Percentiles rank a stretch among this genome's conserved stretches.
Conservation (phyloP, 2,113 vertebrate genomes). For the Monarcha castaneiventris region DNA sequence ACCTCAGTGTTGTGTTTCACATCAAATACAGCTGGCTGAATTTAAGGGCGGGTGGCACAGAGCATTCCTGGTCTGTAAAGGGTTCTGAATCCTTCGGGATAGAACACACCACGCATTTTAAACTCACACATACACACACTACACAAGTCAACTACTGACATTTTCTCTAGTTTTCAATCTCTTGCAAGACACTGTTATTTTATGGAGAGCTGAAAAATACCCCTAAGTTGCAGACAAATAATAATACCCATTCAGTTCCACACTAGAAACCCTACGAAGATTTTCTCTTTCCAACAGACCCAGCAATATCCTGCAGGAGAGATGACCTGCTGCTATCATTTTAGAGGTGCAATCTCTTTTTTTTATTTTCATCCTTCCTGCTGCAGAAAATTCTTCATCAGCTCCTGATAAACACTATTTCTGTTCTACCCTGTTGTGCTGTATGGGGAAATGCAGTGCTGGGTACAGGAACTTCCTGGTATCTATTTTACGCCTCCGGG, state of each 20-base stretch:
- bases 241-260: constrained; percentile 20
- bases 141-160: not conserved
- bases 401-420: constrained; percentile 10
- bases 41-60: not conserved
- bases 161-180: not conserved
- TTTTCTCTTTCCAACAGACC: constrained; percentile 21
- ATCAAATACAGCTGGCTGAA: not conserved
- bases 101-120: not conserved
- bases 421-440: constrained; percentile 28
- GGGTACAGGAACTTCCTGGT: constrained; percentile 33
- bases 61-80: not conserved
- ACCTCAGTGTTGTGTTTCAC: not conserved
- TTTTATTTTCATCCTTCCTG: not conserved
- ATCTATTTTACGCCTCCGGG: constrained; percentile 39
- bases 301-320: constrained; percentile 17
- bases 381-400: constrained; percentile 39
- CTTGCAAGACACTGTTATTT: constrained; percentile 38
- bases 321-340: constrained; percentile 33
- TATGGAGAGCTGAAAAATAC: constrained; percentile 29
- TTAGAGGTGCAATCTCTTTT: not conserved
- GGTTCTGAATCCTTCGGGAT: not conserved
- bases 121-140: not conserved
- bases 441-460: not conserved
- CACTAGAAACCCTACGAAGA: not conserved
- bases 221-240: constrained; percentile 2